phyloP scores from a whole-genome alignment of 2,888 invertebrate genomes.

The Cyrtodaria siliqua region DNA sequence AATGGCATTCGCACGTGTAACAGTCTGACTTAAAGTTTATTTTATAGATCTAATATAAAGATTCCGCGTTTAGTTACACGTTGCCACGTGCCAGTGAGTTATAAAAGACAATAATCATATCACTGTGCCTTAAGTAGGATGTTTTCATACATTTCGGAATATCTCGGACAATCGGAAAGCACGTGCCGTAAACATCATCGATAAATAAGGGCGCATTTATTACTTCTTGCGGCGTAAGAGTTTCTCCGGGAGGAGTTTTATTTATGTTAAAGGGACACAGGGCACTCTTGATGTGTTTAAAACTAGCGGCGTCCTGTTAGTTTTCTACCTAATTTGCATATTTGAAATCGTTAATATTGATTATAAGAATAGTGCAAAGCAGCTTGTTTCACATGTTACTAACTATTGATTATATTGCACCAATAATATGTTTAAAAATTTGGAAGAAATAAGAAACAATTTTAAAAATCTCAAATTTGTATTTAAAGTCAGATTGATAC shows the following conservation, averaged over 20 bases:
- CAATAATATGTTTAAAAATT: too few species aligned
- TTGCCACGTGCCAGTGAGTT: slow-evolving; percentile 38
- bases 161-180: background rate
- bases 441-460: too few species aligned
- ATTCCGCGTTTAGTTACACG: slow-evolving; percentile 41
- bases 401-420: too few species aligned
- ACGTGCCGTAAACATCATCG: background rate
- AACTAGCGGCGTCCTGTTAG: too few species aligned
- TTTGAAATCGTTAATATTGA: too few species aligned
- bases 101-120: slow-evolving; percentile 46
- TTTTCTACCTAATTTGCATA: too few species aligned
- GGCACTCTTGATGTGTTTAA: too few species aligned
- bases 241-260: background rate
- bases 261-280: background rate
- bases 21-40: slow-evolving; percentile 40
- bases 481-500: too few species aligned
- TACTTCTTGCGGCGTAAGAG: slow-evolving; percentile 1
- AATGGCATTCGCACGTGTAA: slow-evolving; percentile 23
- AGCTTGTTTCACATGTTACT: too few species aligned
- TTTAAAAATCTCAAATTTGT: too few species aligned
- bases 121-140: background rate
- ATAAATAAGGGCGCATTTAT: background rate
- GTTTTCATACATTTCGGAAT: too few species aligned
- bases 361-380: too few species aligned
- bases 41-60: slow-evolving; percentile 9